Conservation (phyloP, 92 coral and sea anemone genomes). For the Parazoanthus swiftii region DNA sequence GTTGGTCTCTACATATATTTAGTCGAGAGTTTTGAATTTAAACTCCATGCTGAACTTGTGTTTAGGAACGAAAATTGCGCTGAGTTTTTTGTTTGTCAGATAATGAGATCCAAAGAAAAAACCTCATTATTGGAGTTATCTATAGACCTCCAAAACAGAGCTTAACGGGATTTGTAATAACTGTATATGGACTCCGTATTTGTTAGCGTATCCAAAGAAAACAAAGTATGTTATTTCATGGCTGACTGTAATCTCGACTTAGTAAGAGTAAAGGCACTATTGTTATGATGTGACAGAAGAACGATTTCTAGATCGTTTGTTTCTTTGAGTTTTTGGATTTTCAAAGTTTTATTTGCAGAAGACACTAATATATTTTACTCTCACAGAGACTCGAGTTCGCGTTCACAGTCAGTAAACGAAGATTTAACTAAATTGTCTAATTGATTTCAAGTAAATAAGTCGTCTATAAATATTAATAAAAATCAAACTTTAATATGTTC, state of each 20-base stretch:
- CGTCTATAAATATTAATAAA: too few relatives aligned
- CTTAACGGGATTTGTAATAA: neutral
- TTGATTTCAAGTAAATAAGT: too few relatives aligned
- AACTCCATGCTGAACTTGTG: conserved; percentile 8
- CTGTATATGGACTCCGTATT: neutral
- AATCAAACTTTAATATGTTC: too few relatives aligned
- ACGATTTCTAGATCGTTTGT: neutral
- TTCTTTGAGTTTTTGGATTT: too few relatives aligned
- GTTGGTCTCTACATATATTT: conserved; percentile 21
- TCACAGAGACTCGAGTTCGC: too few relatives aligned
- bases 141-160: conserved; percentile 36
- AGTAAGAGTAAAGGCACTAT: neutral
- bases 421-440: too few relatives aligned
- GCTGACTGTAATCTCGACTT: neutral
- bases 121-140: conserved; percentile 34
- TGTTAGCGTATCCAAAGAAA: conserved; percentile 23
- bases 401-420: too few relatives aligned
- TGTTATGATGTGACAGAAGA: neutral
- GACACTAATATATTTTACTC: too few relatives aligned
- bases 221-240: conserved; percentile 23
- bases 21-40: conserved; percentile 20
- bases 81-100: conserved; percentile 33
- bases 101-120: conserved; percentile 26
- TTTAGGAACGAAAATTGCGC: neutral
- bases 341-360: too few relatives aligned